Evolutionary conservation across 2,113 vertebrate species (phyloP), one percentile per base, ranked within the genome.

Genomic region (Rhipidura dahli): DNA sequence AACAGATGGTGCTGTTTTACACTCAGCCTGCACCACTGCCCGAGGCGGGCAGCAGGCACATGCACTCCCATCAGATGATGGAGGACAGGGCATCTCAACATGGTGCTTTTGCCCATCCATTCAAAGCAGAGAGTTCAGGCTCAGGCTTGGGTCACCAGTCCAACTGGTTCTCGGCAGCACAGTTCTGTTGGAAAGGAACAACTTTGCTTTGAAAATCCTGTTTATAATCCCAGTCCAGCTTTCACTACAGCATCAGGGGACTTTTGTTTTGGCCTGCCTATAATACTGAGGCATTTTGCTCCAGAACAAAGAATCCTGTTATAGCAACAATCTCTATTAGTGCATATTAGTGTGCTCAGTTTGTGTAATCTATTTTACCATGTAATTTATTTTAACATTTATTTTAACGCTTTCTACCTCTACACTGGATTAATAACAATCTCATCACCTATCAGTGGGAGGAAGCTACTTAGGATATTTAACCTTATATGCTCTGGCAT

Each of bases 271-370:
- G 83, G 80, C 88, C 86, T 94, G 79, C 71, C 40, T 60, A 13
- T 83, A 90, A 83, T 93, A 79, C 47, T 40, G 66, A 96, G 51
- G 88, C 94, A 79, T 95, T 94, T 94, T 84, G 56, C 90, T 88
- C 33, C 53, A 72, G 94, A 94, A 96, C 94, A 96, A 95, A 95
- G 93, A 92, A 68, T 78, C 83, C 92, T 73, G 50, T 91, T 96
- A 92, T 95, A 94, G 92, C 83, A 96, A 83, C 83, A 40, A 27
- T 90, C 56, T 88, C 81, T 83, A 82, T 93, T 94, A 95, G 68
- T 61, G 72, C 72, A 49, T 95, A 87, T 92, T 92, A 93, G 94
- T 87, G 70, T 75, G 61, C 57, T 89, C 49, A 68, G 80, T 93
- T 90, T 79, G 72, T 92, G 40, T 75, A 80, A 78, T 96, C 81